These are phyloP conservation scores for Eupristina koningsbergeri DNA, from an alignment of 1,140 invertebrate species.

Conservation along the genomic window DNA sequence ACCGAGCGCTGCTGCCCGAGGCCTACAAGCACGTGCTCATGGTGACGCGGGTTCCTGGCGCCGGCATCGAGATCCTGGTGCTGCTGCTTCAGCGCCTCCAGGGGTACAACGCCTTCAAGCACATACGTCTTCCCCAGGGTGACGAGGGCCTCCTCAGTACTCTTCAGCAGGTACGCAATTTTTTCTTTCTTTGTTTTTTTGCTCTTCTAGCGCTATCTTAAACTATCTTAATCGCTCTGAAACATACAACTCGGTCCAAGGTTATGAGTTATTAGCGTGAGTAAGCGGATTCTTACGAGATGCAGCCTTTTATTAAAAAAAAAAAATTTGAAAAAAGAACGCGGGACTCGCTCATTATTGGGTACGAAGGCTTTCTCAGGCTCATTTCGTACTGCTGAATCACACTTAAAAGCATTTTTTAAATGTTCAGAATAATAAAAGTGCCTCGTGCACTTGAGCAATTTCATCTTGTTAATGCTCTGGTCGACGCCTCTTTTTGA, in stretches of 20 bases:
- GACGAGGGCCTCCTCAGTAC: slow-evolving; percentile 66
- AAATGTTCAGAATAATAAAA: background rate
- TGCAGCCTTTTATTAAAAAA: background rate
- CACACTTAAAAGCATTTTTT: background rate
- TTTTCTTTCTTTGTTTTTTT: background rate
- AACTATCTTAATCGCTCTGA: too few species aligned
- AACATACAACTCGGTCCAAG: background rate
- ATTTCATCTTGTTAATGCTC: background rate
- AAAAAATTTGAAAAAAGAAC: too few species aligned
- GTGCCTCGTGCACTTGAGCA: too few species aligned
- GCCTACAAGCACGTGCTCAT: slow-evolving; percentile 76
- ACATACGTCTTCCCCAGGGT: slow-evolving; percentile 74
- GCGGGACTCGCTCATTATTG: too few species aligned
- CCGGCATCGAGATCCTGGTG: slow-evolving; percentile 79
- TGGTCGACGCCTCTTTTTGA: background rate
- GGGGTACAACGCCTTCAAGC: slow-evolving; percentile 77
- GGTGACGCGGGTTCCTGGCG: slow-evolving; percentile 78
- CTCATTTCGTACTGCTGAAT: background rate
- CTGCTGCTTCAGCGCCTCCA: slow-evolving; percentile 78
- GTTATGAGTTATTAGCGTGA: background rate
- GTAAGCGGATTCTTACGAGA: background rate
- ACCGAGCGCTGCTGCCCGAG: slow-evolving; percentile 66
- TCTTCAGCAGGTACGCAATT: slow-evolving; percentile 70
- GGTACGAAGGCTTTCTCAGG: too few species aligned
- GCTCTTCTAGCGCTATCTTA: too few species aligned